Evolutionary conservation across 1,140 invertebrate species (phyloP).

Genomic region (Drosophila ohnishii): DNA sequence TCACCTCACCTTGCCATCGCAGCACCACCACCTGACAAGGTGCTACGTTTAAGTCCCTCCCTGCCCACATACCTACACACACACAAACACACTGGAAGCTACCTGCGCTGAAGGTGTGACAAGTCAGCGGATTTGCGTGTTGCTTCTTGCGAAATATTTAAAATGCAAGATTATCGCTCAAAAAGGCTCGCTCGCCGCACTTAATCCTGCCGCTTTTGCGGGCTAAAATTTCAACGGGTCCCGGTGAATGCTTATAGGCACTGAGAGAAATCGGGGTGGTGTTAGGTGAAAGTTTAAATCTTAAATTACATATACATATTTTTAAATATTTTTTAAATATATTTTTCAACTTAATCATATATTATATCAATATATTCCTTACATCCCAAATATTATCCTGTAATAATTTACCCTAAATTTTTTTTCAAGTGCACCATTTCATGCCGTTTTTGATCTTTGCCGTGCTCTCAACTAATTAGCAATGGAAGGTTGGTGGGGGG

Average conservation of each 20-base stretch:
- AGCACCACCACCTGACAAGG: conserved; percentile 50
- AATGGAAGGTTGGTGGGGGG: conserved; percentile 24
- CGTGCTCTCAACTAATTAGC: conserved; percentile 70
- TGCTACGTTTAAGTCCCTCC: conserved; percentile 53
- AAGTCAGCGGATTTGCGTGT: conserved; percentile 81
- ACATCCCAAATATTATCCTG: no score
- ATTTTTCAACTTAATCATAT: no score
- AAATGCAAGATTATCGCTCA: conserved; percentile 73
- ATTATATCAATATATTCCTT: no score
- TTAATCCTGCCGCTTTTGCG: conserved; percentile 64
- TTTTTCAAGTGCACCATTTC: conserved; percentile 7
- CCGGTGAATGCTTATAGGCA: conserved; percentile 3
- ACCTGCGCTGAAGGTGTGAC: conserved; percentile 67
- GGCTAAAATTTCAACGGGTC: conserved; percentile 16
- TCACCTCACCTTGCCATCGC: conserved; percentile 44
- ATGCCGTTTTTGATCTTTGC: conserved; percentile 46
- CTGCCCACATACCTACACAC: conserved; percentile 18
- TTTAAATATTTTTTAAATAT: no score
- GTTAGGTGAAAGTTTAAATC: not conserved
- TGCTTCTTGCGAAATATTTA: conserved; percentile 78
- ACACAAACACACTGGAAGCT: conserved; percentile 1
- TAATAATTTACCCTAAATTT: not conserved
- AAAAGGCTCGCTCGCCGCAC: conserved; percentile 60
- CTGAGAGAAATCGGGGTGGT: not conserved
- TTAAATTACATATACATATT: not conserved